These are phyloP conservation scores for Cynodonichthys magdalenae DNA, from an alignment of 2,797 vertebrate species.

Conservation along the genomic window DNA sequence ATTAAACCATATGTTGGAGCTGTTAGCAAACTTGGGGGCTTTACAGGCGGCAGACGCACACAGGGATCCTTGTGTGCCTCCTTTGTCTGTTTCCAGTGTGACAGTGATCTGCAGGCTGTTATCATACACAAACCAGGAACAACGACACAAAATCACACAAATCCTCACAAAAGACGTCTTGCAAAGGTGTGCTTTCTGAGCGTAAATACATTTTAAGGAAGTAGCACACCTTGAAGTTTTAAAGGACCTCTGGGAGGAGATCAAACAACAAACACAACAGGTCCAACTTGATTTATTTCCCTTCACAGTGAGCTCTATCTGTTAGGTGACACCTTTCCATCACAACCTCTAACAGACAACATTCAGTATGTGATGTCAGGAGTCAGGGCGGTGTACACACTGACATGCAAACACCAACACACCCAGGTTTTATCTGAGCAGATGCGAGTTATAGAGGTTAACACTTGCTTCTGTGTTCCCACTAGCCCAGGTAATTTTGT, in stretches of 20 bases:
- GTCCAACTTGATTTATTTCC: slow-evolving; percentile 19
- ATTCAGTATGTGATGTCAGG: slow-evolving; percentile 4
- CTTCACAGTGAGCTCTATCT: slow-evolving; percentile 22
- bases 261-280: slow-evolving; percentile 38
- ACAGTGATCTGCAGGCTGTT: slow-evolving; percentile 63
- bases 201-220: slow-evolving; percentile 33
- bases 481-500: slow-evolving; percentile 77
- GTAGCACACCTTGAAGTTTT: slow-evolving; percentile 44
- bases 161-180: slow-evolving; percentile 49
- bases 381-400: slow-evolving; percentile 13
- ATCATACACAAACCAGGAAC: slow-evolving; percentile 51
- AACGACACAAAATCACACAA: slow-evolving; percentile 30
- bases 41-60: slow-evolving; percentile 40
- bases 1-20: slow-evolving; percentile 70
- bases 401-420: slow-evolving; percentile 21
- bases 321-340: slow-evolving; percentile 33
- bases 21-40: slow-evolving; percentile 62
- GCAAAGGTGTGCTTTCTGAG: slow-evolving; percentile 36
- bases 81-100: slow-evolving; percentile 66
- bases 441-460: slow-evolving; percentile 56
- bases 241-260: slow-evolving; percentile 39
- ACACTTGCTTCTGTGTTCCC: slow-evolving; percentile 63
- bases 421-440: slow-evolving; percentile 37
- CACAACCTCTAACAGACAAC: slow-evolving; percentile 27
- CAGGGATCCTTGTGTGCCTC: slow-evolving; percentile 51